Evolutionary conservation across 2,888 invertebrate genomes (phyloP).

Genomic region (Nemotelus pantherinus): DNA sequence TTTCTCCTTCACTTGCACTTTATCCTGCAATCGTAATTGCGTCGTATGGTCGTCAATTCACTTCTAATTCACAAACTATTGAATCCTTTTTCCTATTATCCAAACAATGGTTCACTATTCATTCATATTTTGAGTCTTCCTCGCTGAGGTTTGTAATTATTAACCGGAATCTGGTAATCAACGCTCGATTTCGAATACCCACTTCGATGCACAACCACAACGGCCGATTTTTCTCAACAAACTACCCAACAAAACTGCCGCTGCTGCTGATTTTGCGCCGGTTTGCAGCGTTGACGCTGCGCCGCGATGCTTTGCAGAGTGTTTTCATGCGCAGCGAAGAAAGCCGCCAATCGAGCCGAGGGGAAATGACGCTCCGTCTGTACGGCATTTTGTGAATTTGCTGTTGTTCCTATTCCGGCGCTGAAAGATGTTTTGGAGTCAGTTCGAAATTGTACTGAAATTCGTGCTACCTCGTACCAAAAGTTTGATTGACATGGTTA

Average conservation of each 20-base stretch:
- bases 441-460: conserved; percentile 1
- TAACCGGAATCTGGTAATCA: conserved; percentile 14
- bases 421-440: no score
- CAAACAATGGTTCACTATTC: not conserved
- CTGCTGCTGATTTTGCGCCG: conserved; percentile 4
- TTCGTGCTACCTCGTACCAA: not conserved
- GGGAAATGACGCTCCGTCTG: no score
- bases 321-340: not conserved
- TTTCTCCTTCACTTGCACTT: conserved; percentile 23
- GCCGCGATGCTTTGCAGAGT: conserved; percentile 18
- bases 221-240: conserved; percentile 32
- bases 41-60: conserved; percentile 19
- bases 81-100: conserved; percentile 10
- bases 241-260: conserved; percentile 11
- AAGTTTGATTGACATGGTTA: not conserved
- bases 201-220: conserved; percentile 21
- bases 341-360: no score
- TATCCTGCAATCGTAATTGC: conserved; percentile 7
- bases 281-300: conserved; percentile 17
- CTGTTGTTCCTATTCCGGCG: no score
- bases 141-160: not conserved
- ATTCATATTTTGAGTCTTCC: not conserved
- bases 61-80: not conserved
- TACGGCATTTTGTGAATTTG: no score
- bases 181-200: conserved; percentile 1